A percentile compares a stretch with the other conserved stretches of the same genome.
These are phyloP conservation scores for Schmidtea mediterranea DNA, from an alignment of 1,140 invertebrate genomes.

Conservation along the genomic window DNA sequence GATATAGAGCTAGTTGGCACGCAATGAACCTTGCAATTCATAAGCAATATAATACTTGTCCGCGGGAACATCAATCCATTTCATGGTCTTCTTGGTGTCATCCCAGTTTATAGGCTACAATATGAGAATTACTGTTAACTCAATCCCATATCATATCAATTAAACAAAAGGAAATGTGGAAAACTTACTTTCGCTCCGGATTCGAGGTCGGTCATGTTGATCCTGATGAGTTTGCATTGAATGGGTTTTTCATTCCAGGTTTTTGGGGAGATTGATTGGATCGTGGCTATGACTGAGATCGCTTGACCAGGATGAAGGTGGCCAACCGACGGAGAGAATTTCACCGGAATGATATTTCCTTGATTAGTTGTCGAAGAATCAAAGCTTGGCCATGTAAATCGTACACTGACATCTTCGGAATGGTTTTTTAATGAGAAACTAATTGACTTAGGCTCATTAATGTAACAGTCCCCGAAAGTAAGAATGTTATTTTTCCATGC, in stretches of 20 bases:
- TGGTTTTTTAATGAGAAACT: conserved; percentile 24
- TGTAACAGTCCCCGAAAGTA: conserved; percentile 22
- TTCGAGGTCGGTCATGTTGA: background rate
- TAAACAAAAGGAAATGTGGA: too few species aligned
- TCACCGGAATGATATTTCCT: background rate
- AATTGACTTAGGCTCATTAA: conserved; percentile 18
- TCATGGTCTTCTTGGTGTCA: conserved; percentile 20
- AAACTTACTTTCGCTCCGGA: too few species aligned
- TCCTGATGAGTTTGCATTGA: background rate
- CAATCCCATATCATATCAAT: too few species aligned
- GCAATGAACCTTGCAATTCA: too few species aligned
- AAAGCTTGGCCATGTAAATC: conserved; percentile 12
- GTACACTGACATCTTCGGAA: conserved; percentile 16
- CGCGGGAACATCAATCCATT: conserved; percentile 18
- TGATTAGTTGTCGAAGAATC: background rate
- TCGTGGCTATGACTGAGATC: background rate
- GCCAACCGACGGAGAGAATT: conserved; percentile 7
- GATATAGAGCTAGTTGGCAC: too few species aligned
- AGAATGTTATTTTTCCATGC: conserved; percentile 23
- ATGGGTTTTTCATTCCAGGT: background rate
- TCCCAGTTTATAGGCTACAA: conserved; percentile 19
- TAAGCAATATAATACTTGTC: background rate
- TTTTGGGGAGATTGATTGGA: background rate
- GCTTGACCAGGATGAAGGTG: conserved; percentile 7
- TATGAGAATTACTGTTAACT: too few species aligned